phyloP scores from a whole-genome alignment of 1,140 invertebrate genomes.

The Panulirus ornatus region DNA sequence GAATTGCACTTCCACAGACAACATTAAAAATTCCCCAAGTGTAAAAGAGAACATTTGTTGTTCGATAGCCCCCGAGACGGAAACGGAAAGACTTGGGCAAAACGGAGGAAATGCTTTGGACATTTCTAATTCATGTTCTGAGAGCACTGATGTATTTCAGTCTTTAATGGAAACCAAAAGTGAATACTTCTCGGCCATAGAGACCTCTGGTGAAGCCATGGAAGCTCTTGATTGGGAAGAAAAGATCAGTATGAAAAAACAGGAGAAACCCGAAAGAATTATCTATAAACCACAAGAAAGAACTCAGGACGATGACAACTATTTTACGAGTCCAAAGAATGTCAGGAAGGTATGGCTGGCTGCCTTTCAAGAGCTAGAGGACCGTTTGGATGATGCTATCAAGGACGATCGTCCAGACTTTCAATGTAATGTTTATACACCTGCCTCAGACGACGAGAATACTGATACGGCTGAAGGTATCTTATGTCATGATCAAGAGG shows the following conservation, averaged over 20 bases:
- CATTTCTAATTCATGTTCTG: background rate
- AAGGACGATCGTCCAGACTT: background rate
- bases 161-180: conserved; percentile 26
- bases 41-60: too few relatives aligned
- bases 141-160: conserved; percentile 1
- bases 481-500: too few relatives aligned
- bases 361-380: conserved; percentile 35
- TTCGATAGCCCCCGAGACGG: background rate
- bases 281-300: conserved; percentile 27
- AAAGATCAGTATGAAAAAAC: background rate
- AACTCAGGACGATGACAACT: background rate
- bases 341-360: conserved; percentile 6
- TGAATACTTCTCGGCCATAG: conserved; percentile 26
- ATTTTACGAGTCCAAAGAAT: conserved; percentile 34
- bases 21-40: too few relatives aligned
- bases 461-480: background rate
- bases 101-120: background rate
- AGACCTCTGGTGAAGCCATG: conserved; percentile 15
- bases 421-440: too few relatives aligned
- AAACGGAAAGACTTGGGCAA: background rate
- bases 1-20: too few relatives aligned
- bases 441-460: background rate
- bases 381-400: background rate
- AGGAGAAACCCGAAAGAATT: background rate
- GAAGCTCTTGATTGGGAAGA: conserved; percentile 51